These are phyloP conservation scores for Montipora sp. DNA, from an alignment of 64 coral and sea anemone species.

Conservation along the genomic window DNA sequence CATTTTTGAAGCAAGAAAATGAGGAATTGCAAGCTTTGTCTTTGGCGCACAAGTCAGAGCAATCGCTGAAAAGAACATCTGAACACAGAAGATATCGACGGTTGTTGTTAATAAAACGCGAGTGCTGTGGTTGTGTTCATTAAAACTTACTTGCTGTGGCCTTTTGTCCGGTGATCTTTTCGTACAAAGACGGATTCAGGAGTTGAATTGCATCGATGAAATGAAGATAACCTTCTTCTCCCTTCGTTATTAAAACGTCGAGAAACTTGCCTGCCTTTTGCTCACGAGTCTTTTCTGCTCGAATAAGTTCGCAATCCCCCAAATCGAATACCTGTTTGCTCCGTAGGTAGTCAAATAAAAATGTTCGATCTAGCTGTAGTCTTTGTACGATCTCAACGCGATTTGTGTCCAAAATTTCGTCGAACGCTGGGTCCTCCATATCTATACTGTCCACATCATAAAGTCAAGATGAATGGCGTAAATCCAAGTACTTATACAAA, in stretches of 20 bases:
- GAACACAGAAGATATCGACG: no score
- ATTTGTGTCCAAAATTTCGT: conserved; percentile 82
- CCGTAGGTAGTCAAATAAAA: conserved; percentile 95
- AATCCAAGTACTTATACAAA: neutral
- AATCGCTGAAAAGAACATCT: no score
- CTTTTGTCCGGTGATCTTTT: conserved; percentile 90
- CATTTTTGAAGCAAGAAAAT: no score
- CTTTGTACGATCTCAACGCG: conserved; percentile 89
- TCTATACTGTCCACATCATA: neutral
- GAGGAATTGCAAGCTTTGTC: no score
- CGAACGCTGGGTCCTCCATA: conserved; percentile 7
- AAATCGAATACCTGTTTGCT: conserved; percentile 83
- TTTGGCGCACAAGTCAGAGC: no score
- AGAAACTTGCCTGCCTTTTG: conserved; percentile 88
- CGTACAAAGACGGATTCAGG: conserved; percentile 82
- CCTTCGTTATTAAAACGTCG: conserved; percentile 91
- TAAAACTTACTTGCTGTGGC: conserved; percentile 83
- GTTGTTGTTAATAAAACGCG: no score
- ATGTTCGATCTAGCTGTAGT: conserved; percentile 88
- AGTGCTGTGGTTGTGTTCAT: no score
- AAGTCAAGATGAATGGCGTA: neutral
- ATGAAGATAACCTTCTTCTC: conserved; percentile 70
- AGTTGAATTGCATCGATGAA: conserved; percentile 92
- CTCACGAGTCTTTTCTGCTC: conserved; percentile 79
- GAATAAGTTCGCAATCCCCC: conserved; percentile 81